These are phyloP conservation scores for Tenthredo notha DNA, from an alignment of 2,888 invertebrate genomes.

Conservation along the genomic window DNA sequence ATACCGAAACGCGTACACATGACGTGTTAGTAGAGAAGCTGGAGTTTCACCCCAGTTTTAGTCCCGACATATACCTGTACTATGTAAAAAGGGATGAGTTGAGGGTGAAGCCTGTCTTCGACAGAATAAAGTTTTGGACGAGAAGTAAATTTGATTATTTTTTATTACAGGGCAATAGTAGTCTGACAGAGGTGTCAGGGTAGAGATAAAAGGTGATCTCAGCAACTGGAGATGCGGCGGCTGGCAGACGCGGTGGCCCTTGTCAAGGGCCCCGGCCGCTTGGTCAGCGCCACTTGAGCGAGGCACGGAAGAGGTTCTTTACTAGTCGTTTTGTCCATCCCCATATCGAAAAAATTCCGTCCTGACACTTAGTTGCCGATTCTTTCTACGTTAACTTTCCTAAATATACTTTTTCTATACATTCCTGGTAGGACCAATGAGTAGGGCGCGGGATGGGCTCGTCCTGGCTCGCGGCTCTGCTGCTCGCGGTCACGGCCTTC, in stretches of 20 bases:
- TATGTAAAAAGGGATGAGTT: background rate
- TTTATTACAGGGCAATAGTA: constrained; percentile 30
- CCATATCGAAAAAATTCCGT: background rate
- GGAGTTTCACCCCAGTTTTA: constrained; percentile 7
- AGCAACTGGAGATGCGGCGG: constrained; percentile 53
- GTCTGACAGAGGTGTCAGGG: constrained; percentile 8
- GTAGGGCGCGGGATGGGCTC: constrained; percentile 70
- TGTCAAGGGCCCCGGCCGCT: constrained; percentile 63
- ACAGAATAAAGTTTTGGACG: background rate
- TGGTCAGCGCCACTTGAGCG: constrained; percentile 66
- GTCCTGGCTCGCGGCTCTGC: constrained; percentile 68
- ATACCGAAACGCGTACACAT: constrained; percentile 5
- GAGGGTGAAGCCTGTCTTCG: background rate
- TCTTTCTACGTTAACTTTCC: background rate
- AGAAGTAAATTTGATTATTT: background rate
- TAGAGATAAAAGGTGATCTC: background rate
- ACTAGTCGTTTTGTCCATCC: constrained; percentile 37
- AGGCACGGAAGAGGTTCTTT: constrained; percentile 62
- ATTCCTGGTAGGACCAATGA: constrained; percentile 64
- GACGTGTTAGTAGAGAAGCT: background rate
- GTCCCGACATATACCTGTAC: background rate
- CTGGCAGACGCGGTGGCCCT: constrained; percentile 59
- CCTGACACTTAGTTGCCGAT: background rate
- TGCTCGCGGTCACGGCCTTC: constrained; percentile 69
- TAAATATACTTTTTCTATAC: background rate